Evolutionary conservation across 2,113 vertebrate genomes (phyloP).

Genomic region (Numenius arquata): DNA sequence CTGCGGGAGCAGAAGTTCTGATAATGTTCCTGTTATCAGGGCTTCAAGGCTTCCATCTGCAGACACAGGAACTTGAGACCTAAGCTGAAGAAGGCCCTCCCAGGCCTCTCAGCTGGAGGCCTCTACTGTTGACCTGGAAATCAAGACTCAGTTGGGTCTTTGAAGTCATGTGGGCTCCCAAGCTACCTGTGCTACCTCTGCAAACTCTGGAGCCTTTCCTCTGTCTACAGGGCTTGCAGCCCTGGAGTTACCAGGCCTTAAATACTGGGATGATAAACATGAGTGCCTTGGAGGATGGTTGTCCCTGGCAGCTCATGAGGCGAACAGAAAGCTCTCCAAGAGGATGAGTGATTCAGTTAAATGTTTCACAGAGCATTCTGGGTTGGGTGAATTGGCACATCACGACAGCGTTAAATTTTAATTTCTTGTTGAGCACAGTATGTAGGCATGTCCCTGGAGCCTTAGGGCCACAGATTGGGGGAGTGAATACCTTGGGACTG

Average conservation of each 20-base stretch:
- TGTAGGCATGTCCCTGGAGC: background rate
- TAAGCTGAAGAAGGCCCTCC: background rate
- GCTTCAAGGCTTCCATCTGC: constrained; percentile 55
- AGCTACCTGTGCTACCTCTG: background rate
- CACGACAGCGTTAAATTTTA: background rate
- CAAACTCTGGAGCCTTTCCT: background rate
- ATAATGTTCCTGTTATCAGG: constrained; percentile 44
- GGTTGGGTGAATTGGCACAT: background rate
- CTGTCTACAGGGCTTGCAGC: background rate
- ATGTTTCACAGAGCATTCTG: background rate
- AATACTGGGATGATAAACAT: background rate
- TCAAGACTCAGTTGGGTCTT: background rate
- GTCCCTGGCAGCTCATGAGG: background rate
- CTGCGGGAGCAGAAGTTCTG: background rate
- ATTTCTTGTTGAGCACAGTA: background rate
- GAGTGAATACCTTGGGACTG: background rate
- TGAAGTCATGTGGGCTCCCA: background rate
- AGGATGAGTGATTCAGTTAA: background rate
- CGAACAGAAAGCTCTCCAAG: background rate
- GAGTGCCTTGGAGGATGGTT: background rate
- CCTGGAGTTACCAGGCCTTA: background rate
- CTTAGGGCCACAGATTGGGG: background rate
- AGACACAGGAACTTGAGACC: background rate
- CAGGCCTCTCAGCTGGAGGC: background rate
- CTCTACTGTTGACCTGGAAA: background rate